Conservation (phyloP, 2,113 vertebrate genomes). For the Grammatotria lemairii region DNA sequence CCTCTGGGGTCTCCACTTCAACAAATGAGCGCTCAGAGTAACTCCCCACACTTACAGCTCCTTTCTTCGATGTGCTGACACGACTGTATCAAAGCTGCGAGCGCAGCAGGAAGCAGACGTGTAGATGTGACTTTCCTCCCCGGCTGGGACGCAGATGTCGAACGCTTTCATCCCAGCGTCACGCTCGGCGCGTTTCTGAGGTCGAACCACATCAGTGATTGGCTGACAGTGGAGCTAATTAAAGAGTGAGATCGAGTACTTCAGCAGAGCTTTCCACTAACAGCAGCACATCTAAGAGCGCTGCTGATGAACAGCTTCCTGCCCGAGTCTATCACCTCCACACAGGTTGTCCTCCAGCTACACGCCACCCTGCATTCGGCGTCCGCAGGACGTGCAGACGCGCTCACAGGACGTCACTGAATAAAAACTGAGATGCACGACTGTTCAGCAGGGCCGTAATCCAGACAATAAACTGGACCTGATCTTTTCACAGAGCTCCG, state of each 20-base stretch:
- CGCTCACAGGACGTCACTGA: not conserved
- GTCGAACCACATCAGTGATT: not conserved
- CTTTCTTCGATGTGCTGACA: not conserved
- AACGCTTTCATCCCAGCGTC: not conserved
- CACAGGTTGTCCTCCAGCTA: not conserved
- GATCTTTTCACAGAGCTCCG: not conserved
- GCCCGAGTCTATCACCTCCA: not conserved
- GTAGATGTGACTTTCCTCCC: not conserved
- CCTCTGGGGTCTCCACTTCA: not conserved
- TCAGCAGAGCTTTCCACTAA: not conserved
- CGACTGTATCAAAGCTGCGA: not conserved
- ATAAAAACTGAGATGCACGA: not conserved
- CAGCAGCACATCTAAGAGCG: not conserved
- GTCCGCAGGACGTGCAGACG: accelerated
- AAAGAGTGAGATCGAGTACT: not conserved
- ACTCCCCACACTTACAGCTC: not conserved
- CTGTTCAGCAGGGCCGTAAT: not conserved
- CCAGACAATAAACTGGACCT: not conserved
- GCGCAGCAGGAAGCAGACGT: not conserved
- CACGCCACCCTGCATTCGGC: not conserved
- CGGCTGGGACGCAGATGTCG: not conserved
- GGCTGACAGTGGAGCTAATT: not conserved
- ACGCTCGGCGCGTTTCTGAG: not conserved
- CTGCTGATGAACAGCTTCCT: not conserved
- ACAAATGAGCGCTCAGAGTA: not conserved